Percentiles rank a stretch among this genome's conserved stretches.
phyloP scores from a whole-genome alignment of 2,797 vertebrate species.

The Rhabdophis nuchalis region DNA sequence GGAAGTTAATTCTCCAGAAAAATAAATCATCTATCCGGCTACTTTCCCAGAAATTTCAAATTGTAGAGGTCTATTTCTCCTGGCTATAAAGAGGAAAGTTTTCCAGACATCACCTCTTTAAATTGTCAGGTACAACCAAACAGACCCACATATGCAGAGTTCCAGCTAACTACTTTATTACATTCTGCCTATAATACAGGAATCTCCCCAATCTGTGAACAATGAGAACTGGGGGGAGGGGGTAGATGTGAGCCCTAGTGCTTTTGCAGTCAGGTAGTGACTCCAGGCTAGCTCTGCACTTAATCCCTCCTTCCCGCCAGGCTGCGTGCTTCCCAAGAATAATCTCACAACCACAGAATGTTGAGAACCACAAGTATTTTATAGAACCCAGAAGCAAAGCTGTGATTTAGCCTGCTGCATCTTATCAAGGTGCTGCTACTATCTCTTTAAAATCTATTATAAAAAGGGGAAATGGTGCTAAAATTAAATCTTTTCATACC shows the following conservation, averaged over 20 bases:
- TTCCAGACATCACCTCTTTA: not conserved
- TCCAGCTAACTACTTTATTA: not conserved
- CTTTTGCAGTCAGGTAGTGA: not conserved
- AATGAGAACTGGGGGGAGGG: not conserved
- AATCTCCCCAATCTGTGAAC: not conserved
- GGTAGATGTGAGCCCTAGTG: not conserved
- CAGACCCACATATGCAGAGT: not conserved
- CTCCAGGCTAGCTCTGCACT: not conserved
- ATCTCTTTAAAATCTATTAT: not conserved
- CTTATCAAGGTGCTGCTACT: not conserved
- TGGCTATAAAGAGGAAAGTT: not conserved
- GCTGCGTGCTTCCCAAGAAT: not conserved
- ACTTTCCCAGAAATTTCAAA: not conserved
- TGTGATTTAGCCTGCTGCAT: not conserved
- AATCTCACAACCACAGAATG: not conserved
- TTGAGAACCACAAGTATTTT: not conserved
- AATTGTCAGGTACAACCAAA: not conserved
- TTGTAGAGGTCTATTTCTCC: not conserved
- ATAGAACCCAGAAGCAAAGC: not conserved
- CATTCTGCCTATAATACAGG: not conserved
- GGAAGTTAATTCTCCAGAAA: not conserved
- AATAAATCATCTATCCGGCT: not conserved
- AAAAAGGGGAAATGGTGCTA: not conserved
- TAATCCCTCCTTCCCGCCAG: not conserved
- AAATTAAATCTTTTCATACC: not conserved